Base-by-base conservation (phyloP, 2,113 vertebrate genomes). In the Petrocephalus zakoni region DNA sequence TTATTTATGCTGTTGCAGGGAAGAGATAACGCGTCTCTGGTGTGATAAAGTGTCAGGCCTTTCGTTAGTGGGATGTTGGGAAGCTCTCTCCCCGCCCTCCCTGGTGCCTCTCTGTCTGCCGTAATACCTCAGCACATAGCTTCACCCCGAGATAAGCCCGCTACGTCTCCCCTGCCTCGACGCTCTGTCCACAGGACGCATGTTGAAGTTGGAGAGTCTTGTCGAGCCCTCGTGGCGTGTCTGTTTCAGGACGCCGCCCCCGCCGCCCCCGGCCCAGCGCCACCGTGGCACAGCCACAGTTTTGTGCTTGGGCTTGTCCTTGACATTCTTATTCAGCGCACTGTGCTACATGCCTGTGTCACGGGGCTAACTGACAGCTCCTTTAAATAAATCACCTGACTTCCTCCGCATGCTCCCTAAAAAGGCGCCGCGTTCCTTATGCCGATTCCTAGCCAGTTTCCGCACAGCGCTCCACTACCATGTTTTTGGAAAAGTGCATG, bases 351-450 rank as follows among this genome's bases (percentile, higher is more conserved):
- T 97, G 29, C 96, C 95, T 95, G 96, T 98, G 97, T 98, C 97
- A 97, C 97, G 97, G 97, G 97, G 95, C 97, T 97, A 97, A 95
- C 95, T 95, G 96, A 97, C 96, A 96, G 95, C 95, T 92, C 94
- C 97, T 93, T 96, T 92, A 96, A 96, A 98, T 97, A 97, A 98
- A 98, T 98, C 97, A 98, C 98, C 97, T 98, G 97, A 94, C 93
- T 88, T 95, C 95, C 92, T 96, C 95, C 95, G 13, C 21, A 13
- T 29, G 6, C 22, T 72, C 81, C 64, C 64, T 13, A 42, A 78
- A 75, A 78, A 42, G 72, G 85, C 55, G 49, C 89, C 88, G 89
- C 78, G 90, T 89, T 78, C 78, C 34, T 87, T 51, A 4, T 6
- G 21, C 1, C 2, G 3, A 49, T 83, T 49, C 22, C 21, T 4